These are phyloP conservation scores for Aphelenchoides fujianensis DNA, from an alignment of 1,140 invertebrate species.

Conservation along the genomic window DNA sequence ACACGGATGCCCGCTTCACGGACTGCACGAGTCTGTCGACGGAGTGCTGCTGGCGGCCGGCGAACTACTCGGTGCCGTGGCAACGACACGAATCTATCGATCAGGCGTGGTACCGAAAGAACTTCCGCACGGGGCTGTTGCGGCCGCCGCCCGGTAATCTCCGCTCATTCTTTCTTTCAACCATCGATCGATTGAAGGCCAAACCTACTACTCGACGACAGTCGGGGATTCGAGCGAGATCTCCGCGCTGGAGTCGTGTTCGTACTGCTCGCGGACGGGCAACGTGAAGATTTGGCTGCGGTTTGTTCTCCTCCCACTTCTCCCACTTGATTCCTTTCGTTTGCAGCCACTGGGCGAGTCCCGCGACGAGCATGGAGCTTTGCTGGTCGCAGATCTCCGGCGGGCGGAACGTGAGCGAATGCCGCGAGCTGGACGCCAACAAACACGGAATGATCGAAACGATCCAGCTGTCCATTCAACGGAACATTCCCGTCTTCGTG, in stretches of 20 bases:
- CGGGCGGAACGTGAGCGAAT: background rate
- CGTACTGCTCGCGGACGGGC: slow-evolving; percentile 14
- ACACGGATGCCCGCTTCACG: background rate
- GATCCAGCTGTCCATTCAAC: background rate
- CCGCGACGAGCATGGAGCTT: background rate
- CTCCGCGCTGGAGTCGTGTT: background rate
- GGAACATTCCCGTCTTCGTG: slow-evolving; percentile 5
- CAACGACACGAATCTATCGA: slow-evolving; percentile 10
- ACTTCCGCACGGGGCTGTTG: background rate
- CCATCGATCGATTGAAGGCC: too few species aligned
- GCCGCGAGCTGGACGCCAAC: slow-evolving; percentile 9
- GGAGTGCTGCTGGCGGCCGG: slow-evolving; percentile 13
- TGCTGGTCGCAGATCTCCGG: slow-evolving; percentile 2
- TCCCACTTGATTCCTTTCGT: background rate
- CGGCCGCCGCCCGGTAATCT: slow-evolving; percentile 9
- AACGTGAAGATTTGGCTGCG: slow-evolving; percentile 10
- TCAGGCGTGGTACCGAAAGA: slow-evolving; percentile 4
- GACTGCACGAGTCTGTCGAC: slow-evolving; percentile 12
- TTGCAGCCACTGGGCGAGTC: slow-evolving; percentile 16
- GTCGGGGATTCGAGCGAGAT: slow-evolving; percentile 4
- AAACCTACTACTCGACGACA: slow-evolving; percentile 12
- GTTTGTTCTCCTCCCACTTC: too few species aligned
- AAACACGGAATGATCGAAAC: slow-evolving; percentile 12
- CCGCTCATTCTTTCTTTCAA: too few species aligned
- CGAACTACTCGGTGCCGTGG: background rate